These are phyloP conservation scores for Lycorma delicatula DNA, from an alignment of 1,140 invertebrate genomes.

Conservation along the genomic window DNA sequence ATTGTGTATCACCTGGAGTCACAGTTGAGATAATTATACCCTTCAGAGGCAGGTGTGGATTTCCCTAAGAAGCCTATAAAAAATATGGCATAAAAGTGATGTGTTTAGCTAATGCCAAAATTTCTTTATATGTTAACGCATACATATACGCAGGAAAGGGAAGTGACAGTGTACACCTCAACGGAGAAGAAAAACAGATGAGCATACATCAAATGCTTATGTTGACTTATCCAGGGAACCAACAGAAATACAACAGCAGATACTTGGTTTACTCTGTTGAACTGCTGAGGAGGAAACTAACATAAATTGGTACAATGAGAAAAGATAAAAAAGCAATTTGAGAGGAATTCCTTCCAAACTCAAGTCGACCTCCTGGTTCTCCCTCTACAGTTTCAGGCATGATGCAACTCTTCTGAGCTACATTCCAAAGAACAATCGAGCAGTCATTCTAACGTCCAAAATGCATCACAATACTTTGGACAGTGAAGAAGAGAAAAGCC, in stretches of 20 bases:
- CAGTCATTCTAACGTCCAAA: conserved; percentile 29
- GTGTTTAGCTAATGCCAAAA: conserved; percentile 28
- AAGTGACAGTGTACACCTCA: conserved; percentile 31
- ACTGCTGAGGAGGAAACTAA: conserved; percentile 27
- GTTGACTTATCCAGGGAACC: conserved; percentile 25
- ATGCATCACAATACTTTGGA: conserved; percentile 30
- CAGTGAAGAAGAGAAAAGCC: conserved; percentile 24
- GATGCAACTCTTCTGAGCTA: conserved; percentile 19
- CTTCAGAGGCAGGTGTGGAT: conserved; percentile 35
- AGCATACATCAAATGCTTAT: conserved; percentile 12
- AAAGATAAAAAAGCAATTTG: conserved; percentile 40
- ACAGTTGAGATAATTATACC: conserved; percentile 31
- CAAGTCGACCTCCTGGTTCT: not conserved
- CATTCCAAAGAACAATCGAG: conserved; percentile 22
- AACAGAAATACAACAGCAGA: conserved; percentile 35
- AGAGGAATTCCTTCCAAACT: conserved; percentile 15
- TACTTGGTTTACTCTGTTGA: conserved; percentile 37
- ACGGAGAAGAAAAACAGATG: conserved; percentile 26
- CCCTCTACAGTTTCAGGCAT: conserved; percentile 15
- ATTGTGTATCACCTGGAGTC: not conserved
- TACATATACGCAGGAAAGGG: too few relatives aligned
- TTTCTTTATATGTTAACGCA: conserved; percentile 29
- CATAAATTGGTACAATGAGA: conserved; percentile 39
- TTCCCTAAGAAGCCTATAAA: conserved; percentile 35
- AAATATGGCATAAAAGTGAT: conserved; percentile 39